phyloP scores from a whole-genome alignment of 2,113 vertebrate species.

The Furnarius figulus region DNA sequence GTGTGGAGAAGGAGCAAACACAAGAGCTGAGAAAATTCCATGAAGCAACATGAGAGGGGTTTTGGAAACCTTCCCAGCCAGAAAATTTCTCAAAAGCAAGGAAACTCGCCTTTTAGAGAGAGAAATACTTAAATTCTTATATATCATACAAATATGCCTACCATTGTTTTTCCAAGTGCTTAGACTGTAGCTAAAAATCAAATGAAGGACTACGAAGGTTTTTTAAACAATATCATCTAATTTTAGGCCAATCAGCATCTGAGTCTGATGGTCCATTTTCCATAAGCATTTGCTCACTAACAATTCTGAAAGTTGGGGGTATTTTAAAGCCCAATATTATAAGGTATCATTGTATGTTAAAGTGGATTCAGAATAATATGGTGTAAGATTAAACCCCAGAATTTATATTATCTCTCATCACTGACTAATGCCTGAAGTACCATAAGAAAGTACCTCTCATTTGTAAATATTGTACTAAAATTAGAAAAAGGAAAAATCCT shows the following conservation, averaged over 20 bases:
- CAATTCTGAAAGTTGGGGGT: fast-evolving
- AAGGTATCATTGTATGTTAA: background rate
- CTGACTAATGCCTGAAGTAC: background rate
- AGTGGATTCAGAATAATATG: background rate
- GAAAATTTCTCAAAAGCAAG: constrained; percentile 66
- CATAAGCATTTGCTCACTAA: background rate
- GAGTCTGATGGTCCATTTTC: background rate
- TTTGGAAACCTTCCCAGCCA: constrained; percentile 76
- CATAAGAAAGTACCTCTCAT: background rate
- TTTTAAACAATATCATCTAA: background rate
- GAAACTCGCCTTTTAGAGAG: constrained; percentile 35
- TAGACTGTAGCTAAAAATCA: background rate
- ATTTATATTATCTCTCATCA: background rate
- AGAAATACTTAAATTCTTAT: constrained; percentile 63
- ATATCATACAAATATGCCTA: background rate
- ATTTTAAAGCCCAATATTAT: background rate
- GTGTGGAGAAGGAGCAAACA: constrained; percentile 77
- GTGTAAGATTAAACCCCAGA: background rate
- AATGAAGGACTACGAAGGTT: background rate
- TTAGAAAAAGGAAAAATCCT: background rate
- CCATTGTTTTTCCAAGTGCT: background rate
- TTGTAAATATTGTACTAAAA: background rate
- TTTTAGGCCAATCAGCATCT: background rate
- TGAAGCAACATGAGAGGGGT: constrained; percentile 55
- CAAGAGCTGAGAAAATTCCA: constrained; percentile 75